A percentile compares a stretch with the other conserved stretches of the same genome.
These are phyloP conservation scores for Egretta garzetta DNA, from an alignment of 2,113 vertebrate genomes.

Conservation along the genomic window DNA sequence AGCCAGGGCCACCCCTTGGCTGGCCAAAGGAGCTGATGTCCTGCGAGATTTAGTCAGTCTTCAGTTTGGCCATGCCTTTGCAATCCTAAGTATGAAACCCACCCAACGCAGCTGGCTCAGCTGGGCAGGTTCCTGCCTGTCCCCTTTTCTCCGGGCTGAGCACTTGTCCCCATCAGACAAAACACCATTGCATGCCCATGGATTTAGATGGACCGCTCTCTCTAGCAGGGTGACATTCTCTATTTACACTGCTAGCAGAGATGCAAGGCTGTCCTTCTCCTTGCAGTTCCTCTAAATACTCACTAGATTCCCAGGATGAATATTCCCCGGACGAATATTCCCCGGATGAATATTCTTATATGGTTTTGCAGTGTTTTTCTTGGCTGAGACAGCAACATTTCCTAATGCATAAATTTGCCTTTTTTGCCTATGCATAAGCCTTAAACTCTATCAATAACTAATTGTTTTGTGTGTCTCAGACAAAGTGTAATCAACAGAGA, in stretches of 20 bases:
- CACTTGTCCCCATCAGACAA: neutral
- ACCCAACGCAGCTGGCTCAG: neutral
- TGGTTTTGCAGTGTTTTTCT: neutral
- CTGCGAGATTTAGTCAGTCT: neutral
- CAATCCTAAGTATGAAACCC: neutral
- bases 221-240: fast-evolving
- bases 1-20: neutral
- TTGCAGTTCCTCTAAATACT: neutral
- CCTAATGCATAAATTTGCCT: neutral
- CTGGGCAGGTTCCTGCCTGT: neutral
- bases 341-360: neutral
- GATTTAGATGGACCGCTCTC: neutral
- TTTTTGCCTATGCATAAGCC: neutral
- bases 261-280: neutral
- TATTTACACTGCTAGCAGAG: neutral
- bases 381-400: neutral
- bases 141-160: neutral
- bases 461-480: slow-evolving; percentile 47
- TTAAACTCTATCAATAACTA: slow-evolving; percentile 49
- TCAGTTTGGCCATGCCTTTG: neutral
- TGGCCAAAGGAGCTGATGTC: neutral
- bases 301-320: neutral
- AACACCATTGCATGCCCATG: fast-evolving
- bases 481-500: slow-evolving; percentile 52
- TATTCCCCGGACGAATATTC: neutral